phyloP scores from a whole-genome alignment of 1,140 invertebrate species.

The Apis dorsata region DNA sequence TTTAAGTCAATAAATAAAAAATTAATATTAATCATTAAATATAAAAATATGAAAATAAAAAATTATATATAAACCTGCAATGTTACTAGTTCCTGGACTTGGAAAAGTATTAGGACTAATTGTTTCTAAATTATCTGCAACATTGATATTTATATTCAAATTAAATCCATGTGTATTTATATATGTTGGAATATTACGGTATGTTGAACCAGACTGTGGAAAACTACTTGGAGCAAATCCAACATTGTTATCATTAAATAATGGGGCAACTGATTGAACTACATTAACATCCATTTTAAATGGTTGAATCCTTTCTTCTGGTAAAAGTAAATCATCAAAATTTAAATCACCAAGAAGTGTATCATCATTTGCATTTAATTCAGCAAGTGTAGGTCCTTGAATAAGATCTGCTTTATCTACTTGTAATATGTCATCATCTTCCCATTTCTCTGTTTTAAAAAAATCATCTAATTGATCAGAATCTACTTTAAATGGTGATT shows the following conservation, averaged over 20 bases:
- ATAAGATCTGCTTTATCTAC: conserved; percentile 93
- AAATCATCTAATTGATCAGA: conserved; percentile 73
- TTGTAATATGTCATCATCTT: conserved; percentile 94
- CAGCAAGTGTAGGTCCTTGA: conserved; percentile 91
- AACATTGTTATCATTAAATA: conserved; percentile 60
- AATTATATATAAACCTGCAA: conserved; percentile 69
- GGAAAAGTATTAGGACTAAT: conserved; percentile 73
- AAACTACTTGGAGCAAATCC: conserved; percentile 75
- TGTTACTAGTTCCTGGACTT: conserved; percentile 75
- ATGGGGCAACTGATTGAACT: conserved; percentile 58
- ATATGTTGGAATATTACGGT: conserved; percentile 66
- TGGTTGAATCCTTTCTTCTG: conserved; percentile 82
- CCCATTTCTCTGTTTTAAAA: conserved; percentile 83
- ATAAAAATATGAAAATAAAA: conserved; percentile 4
- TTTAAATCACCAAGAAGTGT: conserved; percentile 90
- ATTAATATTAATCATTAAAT: background rate
- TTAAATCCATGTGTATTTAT: conserved; percentile 66
- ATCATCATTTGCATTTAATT: conserved; percentile 92
- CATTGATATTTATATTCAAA: conserved; percentile 68
- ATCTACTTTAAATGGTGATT: conserved; percentile 72
- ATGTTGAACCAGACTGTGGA: conserved; percentile 71
- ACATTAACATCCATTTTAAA: conserved; percentile 57
- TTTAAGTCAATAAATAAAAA: background rate
- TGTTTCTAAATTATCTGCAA: conserved; percentile 71
- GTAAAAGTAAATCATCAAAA: conserved; percentile 90